phyloP scores from a whole-genome alignment of 92 coral and sea anemone species.

The Nematostella vectensis region DNA sequence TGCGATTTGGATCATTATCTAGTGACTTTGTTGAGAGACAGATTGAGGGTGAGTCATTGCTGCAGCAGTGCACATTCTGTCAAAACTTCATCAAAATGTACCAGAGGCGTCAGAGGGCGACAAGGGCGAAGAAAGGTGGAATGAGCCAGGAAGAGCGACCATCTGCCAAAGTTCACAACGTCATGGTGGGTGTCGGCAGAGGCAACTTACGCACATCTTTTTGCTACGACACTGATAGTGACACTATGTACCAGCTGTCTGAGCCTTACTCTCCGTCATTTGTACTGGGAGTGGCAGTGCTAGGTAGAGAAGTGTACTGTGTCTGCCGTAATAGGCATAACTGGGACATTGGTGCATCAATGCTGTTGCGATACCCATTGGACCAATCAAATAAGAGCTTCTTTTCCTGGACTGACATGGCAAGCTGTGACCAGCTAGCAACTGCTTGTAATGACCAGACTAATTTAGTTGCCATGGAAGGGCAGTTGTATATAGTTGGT shows the following conservation, averaged over 20 bases:
- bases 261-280: slow-evolving; percentile 37
- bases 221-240: slow-evolving; percentile 53
- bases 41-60: slow-evolving; percentile 34
- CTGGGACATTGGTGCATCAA: slow-evolving; percentile 27
- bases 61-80: slow-evolving; percentile 14
- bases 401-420: slow-evolving; percentile 26
- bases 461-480: slow-evolving; percentile 15
- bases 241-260: slow-evolving; percentile 30
- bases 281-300: slow-evolving; percentile 40
- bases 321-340: slow-evolving; percentile 48
- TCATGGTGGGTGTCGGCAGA: slow-evolving; percentile 48
- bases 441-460: slow-evolving; percentile 23
- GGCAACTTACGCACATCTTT: slow-evolving; percentile 53
- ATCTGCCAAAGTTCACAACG: slow-evolving; percentile 46
- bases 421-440: slow-evolving; percentile 20
- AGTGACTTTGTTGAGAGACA: slow-evolving; percentile 35
- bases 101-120: slow-evolving; percentile 10
- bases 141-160: slow-evolving; percentile 45
- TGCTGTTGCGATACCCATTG: slow-evolving; percentile 18
- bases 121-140: slow-evolving; percentile 20
- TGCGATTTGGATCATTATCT: slow-evolving; percentile 46
- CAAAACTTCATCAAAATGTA: slow-evolving; percentile 20
- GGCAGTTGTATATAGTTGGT: slow-evolving; percentile 19
- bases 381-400: slow-evolving; percentile 4
- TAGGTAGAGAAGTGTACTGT: slow-evolving; percentile 58